Conservation (phyloP, 2,888 invertebrate species). For the Autographa gamma region DNA sequence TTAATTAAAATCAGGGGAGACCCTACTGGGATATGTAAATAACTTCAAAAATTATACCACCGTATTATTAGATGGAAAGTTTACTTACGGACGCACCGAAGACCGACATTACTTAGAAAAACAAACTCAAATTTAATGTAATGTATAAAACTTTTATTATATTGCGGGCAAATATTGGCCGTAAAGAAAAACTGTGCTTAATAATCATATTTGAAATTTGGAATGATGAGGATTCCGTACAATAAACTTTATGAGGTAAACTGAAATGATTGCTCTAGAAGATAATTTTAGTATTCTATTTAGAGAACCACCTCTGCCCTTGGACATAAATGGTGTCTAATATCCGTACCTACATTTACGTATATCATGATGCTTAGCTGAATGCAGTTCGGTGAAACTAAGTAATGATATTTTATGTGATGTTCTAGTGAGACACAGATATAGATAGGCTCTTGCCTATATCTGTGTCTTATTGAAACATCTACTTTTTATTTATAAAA, state of each 20-base stretch:
- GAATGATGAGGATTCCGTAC: constrained; percentile 23
- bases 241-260: neutral
- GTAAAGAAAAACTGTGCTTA: constrained; percentile 1
- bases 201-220: constrained; percentile 1
- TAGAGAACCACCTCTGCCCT: no score
- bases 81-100: constrained; percentile 32
- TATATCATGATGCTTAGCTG: no score
- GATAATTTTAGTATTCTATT: no score
- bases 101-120: constrained; percentile 25
- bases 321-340: no score
- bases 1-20: constrained; percentile 35
- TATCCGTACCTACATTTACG: no score
- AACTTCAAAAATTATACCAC: constrained; percentile 32
- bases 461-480: no score
- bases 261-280: no score
- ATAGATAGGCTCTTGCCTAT: no score
- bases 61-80: constrained; percentile 35
- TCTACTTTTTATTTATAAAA: no score
- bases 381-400: no score
- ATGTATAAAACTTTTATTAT: constrained; percentile 24
- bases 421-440: no score
- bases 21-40: constrained; percentile 32
- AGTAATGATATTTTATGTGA: no score
- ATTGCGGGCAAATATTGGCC: constrained; percentile 6
- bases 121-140: constrained; percentile 41